Conservation (phyloP, 2,113 vertebrate genomes). For the Kryptolebias marmoratus region DNA sequence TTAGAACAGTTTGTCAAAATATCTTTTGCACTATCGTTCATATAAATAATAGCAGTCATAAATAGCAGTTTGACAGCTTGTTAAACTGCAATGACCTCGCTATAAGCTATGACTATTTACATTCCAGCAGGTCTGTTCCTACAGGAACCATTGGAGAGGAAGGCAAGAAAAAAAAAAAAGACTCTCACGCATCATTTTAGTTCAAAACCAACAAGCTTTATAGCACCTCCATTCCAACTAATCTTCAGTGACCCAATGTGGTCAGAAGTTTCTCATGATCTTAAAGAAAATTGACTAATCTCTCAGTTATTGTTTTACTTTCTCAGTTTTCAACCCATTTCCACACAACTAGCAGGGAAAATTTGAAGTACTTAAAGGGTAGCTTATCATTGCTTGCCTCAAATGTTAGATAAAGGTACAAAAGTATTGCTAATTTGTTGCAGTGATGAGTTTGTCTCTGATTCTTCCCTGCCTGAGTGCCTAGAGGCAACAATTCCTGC, state of each 20-base stretch:
- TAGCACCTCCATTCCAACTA: constrained; percentile 48
- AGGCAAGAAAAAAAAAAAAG: constrained; percentile 68
- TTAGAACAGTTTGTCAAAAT: too few relatives aligned
- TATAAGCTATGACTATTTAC: constrained; percentile 74
- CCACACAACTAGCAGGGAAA: background rate
- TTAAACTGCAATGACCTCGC: constrained; percentile 61
- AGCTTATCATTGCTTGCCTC: constrained; percentile 27
- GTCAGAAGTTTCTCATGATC: background rate
- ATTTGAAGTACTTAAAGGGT: too few relatives aligned
- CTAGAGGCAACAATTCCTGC: constrained; percentile 41
- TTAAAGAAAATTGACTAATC: constrained; percentile 2
- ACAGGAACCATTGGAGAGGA: constrained; percentile 68
- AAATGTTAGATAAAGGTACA: constrained; percentile 23
- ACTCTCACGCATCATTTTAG: constrained; percentile 61
- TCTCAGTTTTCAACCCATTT: background rate
- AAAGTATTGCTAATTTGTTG: constrained; percentile 56
- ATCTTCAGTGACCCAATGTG: constrained; percentile 18
- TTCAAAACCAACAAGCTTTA: constrained; percentile 50
- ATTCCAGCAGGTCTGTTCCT: constrained; percentile 76
- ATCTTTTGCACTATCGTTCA: too few relatives aligned
- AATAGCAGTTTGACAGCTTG: constrained; percentile 64
- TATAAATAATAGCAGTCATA: background rate
- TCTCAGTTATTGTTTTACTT: background rate
- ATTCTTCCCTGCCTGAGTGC: constrained; percentile 44
- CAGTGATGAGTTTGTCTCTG: constrained; percentile 38